phyloP scores from a whole-genome alignment of 1,140 invertebrate genomes.

The Zophobas atratus region DNA sequence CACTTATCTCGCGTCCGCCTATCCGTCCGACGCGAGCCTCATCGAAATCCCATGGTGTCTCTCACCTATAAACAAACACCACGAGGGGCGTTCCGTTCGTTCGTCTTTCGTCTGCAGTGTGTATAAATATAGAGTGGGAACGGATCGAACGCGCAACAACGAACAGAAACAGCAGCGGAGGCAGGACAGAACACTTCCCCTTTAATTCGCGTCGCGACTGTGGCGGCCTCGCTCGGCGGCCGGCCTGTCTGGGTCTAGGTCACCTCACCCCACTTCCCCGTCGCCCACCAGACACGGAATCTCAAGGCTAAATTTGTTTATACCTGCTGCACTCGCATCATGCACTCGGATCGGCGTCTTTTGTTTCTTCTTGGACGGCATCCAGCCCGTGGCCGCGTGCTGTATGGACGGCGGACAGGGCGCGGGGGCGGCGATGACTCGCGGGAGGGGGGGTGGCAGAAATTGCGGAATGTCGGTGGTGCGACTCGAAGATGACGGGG shows the following conservation, averaged over 20 bases:
- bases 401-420: background rate
- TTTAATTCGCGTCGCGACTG: slow-evolving; percentile 61
- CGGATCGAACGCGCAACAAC: slow-evolving; percentile 29
- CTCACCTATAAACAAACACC: too few relatives aligned
- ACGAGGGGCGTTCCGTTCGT: too few relatives aligned
- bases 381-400: background rate
- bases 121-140: slow-evolving; percentile 22
- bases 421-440: background rate
- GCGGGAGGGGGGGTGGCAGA: too few relatives aligned
- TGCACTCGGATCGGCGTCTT: slow-evolving; percentile 3
- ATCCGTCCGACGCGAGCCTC: too few relatives aligned
- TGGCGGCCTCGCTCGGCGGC: slow-evolving; percentile 60
- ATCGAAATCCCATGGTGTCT: too few relatives aligned
- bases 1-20: background rate
- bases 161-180: slow-evolving; percentile 11
- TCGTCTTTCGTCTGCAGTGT: background rate
- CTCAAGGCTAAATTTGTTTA: slow-evolving; percentile 63
- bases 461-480: too few relatives aligned
- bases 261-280: slow-evolving; percentile 59
- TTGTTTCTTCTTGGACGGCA: slow-evolving; percentile 14
- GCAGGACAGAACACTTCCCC: slow-evolving; percentile 53
- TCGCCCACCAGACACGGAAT: slow-evolving; percentile 59
- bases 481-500: too few relatives aligned
- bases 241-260: slow-evolving; percentile 62
- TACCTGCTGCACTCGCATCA: slow-evolving; percentile 52